phyloP scores from a whole-genome alignment of 2,888 invertebrate species.

The Imbricaverruca yamaguchii region DNA sequence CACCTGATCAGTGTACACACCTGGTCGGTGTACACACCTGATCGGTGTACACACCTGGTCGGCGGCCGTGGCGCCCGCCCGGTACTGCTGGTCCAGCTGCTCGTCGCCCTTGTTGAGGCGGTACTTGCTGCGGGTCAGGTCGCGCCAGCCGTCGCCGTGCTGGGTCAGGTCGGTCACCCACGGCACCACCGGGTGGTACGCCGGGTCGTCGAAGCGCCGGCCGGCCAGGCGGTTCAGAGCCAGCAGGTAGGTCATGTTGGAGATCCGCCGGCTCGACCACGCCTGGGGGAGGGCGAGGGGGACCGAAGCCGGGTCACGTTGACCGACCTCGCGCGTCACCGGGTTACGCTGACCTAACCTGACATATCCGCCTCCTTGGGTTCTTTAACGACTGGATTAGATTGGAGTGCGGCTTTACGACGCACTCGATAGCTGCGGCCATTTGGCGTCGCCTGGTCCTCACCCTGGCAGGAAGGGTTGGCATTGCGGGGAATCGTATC shows the following conservation, averaged over 20 bases:
- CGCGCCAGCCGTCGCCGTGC: slow-evolving; percentile 77
- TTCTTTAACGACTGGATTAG: too few relatives aligned
- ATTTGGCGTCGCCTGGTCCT: too few relatives aligned
- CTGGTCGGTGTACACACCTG: too few relatives aligned
- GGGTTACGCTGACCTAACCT: too few relatives aligned
- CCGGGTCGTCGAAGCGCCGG: slow-evolving; percentile 71
- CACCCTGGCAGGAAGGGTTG: too few relatives aligned
- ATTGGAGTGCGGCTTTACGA: too few relatives aligned
- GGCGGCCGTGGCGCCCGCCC: slow-evolving; percentile 34
- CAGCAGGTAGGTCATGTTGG: slow-evolving; percentile 87
- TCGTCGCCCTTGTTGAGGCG: slow-evolving; percentile 92
- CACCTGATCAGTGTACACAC: too few relatives aligned
- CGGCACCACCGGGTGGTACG: slow-evolving; percentile 89
- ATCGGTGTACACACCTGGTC: background rate
- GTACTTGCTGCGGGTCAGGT: slow-evolving; percentile 88
- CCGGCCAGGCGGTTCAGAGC: slow-evolving; percentile 79
- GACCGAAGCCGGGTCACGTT: background rate
- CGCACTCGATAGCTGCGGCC: too few relatives aligned
- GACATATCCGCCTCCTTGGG: too few relatives aligned
- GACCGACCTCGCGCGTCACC: too few relatives aligned
- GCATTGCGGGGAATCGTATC: too few relatives aligned
- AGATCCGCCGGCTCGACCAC: slow-evolving; percentile 79
- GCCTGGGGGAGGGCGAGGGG: slow-evolving; percentile 39
- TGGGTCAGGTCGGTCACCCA: slow-evolving; percentile 93
- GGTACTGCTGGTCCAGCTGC: slow-evolving; percentile 86